Base-by-base conservation (phyloP, 2,888 invertebrate genomes). In the Endomychus coccineus region DNA sequence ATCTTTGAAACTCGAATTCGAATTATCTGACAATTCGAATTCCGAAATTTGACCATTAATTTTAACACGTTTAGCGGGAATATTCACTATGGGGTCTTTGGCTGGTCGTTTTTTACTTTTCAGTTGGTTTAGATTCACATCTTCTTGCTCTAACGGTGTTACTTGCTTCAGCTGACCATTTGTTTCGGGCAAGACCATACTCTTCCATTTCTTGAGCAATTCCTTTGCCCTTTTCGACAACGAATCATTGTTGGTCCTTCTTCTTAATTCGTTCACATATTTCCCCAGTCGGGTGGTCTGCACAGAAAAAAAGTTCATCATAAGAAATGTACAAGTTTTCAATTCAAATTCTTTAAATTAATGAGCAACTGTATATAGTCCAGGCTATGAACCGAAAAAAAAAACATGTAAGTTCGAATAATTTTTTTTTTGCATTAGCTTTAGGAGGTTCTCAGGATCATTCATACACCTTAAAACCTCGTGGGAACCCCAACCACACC, bases 251-350 rank as follows among this genome's bases (percentile, higher is more conserved):
- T 73, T 75, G 24, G 90, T 89, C 67, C 87, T 87, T 41, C 88
- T 75, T 36, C 95, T 78, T 33, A 95, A 71, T 66, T 91, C 90
- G 66, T 95, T 95, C 66, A 95, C 85, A 64, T 87, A 83, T 67
- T 85, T 88, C 23, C 92, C 95, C 64, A 96, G 72, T 77, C 94
- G 75, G 76, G 95, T 95, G 79, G 84, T 80, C 90, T 90, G 70
- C 1, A 71, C 19, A 35, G 22, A n/a, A n/a, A n/a, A n/a, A n/a
- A n/a, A n/a, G n/a, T n/a, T n/a, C n/a, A n/a, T n/a, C n/a, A n/a
- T n/a, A n/a, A n/a, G n/a, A n/a, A n/a, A n/a, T n/a, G n/a, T n/a
- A n/a, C n/a, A n/a, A n/a, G n/a, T n/a, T n/a, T n/a, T n/a, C n/a
- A n/a, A n/a, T n/a, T n/a, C n/a, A n/a, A n/a, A n/a, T n/a, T n/a